phyloP scores from a whole-genome alignment of 2,888 invertebrate genomes.

The Caprella mutica region DNA sequence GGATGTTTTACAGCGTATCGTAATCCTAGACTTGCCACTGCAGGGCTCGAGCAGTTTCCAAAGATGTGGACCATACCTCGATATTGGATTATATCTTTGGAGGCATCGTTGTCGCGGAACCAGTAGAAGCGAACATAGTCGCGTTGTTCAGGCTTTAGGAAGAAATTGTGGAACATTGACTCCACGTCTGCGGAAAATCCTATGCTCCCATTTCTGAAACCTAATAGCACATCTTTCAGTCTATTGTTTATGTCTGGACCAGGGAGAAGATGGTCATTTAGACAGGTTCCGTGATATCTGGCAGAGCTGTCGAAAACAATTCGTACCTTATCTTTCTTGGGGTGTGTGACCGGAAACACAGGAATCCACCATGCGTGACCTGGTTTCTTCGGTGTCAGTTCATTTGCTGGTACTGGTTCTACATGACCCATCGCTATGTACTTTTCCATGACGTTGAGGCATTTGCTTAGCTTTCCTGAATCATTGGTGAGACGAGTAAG shows the following conservation, averaged over 20 bases:
- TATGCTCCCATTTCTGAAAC: neutral
- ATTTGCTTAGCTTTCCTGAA: no score
- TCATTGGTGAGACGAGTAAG: no score
- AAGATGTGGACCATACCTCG: neutral
- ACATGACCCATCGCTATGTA: no score
- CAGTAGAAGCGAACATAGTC: neutral
- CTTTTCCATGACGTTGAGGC: no score
- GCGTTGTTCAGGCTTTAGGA: neutral
- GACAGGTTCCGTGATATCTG: neutral
- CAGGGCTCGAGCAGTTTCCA: neutral
- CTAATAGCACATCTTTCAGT: neutral
- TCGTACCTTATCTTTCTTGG: neutral
- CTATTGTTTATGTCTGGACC: conserved; percentile 8
- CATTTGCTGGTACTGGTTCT: no score
- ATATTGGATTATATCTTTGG: neutral
- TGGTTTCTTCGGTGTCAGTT: no score
- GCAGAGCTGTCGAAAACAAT: conserved; percentile 4
- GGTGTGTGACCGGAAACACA: neutral
- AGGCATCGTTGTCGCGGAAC: neutral
- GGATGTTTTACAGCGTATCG: no score
- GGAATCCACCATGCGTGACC: no score
- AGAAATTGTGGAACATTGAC: neutral
- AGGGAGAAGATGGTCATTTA: neutral
- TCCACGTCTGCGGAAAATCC: neutral
- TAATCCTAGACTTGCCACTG: no score